Percentiles rank a stretch among this genome's conserved stretches.
Evolutionary conservation across 2,113 vertebrate genomes (phyloP).

Genomic region (Amblyopsis rosae): DNA sequence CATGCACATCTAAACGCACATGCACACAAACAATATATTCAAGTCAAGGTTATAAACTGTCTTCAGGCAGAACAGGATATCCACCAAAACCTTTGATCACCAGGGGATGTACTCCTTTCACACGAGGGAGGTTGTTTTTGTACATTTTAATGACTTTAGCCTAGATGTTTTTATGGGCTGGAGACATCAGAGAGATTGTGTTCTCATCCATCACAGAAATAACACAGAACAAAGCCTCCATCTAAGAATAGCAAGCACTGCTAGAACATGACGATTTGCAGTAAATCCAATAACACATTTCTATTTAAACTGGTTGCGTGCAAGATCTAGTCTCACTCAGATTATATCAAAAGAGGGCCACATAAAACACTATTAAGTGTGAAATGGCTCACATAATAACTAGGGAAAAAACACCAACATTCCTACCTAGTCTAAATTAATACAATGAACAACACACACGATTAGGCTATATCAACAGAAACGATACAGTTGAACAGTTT

Average conservation of each 20-base stretch:
- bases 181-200: not conserved
- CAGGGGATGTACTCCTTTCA: constrained; percentile 2
- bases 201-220: not conserved
- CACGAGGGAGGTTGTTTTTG: not conserved
- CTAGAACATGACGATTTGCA: too few species aligned
- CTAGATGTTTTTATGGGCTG: not conserved
- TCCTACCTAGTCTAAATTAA: too few species aligned
- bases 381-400: too few species aligned
- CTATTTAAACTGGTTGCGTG: too few species aligned
- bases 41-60: not conserved
- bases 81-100: constrained; percentile 15
- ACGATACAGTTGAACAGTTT: too few species aligned
- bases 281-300: too few species aligned
- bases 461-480: too few species aligned
- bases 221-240: not conserved
- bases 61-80: constrained; percentile 14
- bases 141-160: constrained; percentile 9
- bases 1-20: not conserved
- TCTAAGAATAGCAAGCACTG: not conserved
- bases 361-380: too few species aligned
- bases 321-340: too few species aligned
- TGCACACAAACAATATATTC: constrained; percentile 1
- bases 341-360: too few species aligned
- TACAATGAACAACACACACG: too few species aligned
- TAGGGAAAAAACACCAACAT: too few species aligned